Evolutionary conservation across 2,797 vertebrate genomes (phyloP).

Genomic region (Brachyrhaphis roseni): DNA sequence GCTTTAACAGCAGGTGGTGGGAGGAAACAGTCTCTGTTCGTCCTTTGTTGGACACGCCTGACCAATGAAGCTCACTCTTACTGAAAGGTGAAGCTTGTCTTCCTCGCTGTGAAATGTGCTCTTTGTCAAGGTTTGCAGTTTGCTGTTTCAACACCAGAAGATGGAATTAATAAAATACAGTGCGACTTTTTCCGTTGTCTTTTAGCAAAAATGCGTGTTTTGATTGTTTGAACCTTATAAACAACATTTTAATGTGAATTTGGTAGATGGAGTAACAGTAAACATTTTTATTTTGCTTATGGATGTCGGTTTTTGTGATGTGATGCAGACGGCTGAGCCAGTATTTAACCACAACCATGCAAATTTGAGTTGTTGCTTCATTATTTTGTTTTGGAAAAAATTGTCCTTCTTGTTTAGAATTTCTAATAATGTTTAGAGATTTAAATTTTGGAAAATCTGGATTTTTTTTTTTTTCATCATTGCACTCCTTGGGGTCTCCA

Average conservation of each 20-base stretch:
- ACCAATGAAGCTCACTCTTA: conserved; percentile 27
- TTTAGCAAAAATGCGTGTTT: not conserved
- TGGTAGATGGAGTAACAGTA: not conserved
- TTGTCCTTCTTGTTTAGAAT: not conserved
- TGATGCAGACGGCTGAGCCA: not conserved
- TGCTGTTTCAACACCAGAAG: not conserved
- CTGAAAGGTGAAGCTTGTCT: conserved; percentile 35
- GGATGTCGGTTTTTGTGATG: not conserved
- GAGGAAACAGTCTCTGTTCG: not conserved
- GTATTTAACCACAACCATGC: not conserved
- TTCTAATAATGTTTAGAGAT: not conserved
- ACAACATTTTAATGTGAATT: not conserved
- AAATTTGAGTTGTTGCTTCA: not conserved
- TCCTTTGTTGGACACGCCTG: conserved; percentile 12
- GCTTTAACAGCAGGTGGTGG: conserved; percentile 50
- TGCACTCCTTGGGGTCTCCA: too few relatives aligned
- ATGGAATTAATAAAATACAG: not conserved
- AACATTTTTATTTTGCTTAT: not conserved
- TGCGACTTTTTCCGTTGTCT: not conserved
- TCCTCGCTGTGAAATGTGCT: conserved; percentile 25
- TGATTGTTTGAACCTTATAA: not conserved
- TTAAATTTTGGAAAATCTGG: too few relatives aligned
- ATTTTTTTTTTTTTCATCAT: too few relatives aligned
- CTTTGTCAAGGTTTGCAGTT: conserved; percentile 50
- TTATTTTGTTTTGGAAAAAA: not conserved